Percentiles rank a stretch among this genome's conserved stretches.
Conservation (phyloP, 1,140 invertebrate genomes). For the Trachymyrmex septentrionalis region DNA sequence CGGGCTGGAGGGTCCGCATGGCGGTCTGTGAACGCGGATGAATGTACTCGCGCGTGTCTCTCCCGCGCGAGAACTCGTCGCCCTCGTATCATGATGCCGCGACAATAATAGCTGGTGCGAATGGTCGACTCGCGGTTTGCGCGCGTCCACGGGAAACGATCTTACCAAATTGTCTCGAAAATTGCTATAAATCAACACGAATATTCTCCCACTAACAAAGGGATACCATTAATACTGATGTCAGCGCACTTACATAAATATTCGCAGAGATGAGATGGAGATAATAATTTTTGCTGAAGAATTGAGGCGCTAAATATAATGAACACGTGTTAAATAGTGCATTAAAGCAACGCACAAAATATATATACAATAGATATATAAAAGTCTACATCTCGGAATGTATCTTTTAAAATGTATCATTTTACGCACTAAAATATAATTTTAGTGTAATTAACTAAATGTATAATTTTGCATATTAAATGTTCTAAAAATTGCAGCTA, state of each 20-base stretch:
- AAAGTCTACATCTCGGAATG: neutral
- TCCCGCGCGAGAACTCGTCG: conserved; percentile 48
- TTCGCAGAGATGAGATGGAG: neutral
- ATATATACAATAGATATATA: conserved; percentile 3
- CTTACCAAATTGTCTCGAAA: conserved; percentile 46
- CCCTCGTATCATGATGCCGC: conserved; percentile 65
- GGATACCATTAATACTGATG: conserved; percentile 31
- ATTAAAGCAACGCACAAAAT: neutral
- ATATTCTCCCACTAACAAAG: conserved; percentile 17
- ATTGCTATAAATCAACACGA: conserved; percentile 49
- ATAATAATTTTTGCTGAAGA: conserved; percentile 31
- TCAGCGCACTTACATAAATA: conserved; percentile 25
- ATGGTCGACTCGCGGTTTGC: conserved; percentile 59
- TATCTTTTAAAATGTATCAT: neutral
- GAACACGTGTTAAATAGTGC: neutral
- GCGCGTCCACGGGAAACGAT: conserved; percentile 46
- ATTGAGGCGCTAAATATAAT: conserved; percentile 6
- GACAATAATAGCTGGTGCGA: conserved; percentile 76
- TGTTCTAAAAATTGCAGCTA: neutral
- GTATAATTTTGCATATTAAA: neutral
- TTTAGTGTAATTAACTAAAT: neutral
- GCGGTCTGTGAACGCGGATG: conserved; percentile 77
- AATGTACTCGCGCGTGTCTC: conserved; percentile 78
- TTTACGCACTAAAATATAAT: neutral
- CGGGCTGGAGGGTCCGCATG: conserved; percentile 69